Base-by-base conservation (phyloP, 2,888 invertebrate species). In the Bellardia bayeri region DNA sequence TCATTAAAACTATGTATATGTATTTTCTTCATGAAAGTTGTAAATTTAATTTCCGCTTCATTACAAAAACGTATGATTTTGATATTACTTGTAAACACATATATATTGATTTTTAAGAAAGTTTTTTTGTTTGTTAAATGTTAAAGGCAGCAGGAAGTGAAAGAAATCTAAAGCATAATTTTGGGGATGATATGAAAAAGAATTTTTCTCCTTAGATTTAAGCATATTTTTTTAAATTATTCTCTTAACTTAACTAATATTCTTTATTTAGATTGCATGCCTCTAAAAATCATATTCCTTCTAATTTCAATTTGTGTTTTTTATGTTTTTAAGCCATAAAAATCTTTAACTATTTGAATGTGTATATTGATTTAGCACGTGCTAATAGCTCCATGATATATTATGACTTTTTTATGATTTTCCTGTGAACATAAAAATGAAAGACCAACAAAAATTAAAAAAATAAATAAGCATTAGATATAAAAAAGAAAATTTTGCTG, bases 361-460 rank as follows among this genome's bases (percentile, higher is more conserved):
- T 42, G 54, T 71, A 71, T 84, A 78, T 84, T 85, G 68, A 58
- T 61, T 85, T 85, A n/a, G 33, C 37, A 68, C 68, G 51, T 63
- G 61, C 40, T 80, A 68, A 80, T 63, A 54, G 49, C 42, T 16
- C 45, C 45, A 56, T 56, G 45, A 58, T 42, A 49, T 30, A 33
- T 82, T 33, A 16, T 51, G 40, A 61, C 13, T 51, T 45, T 64
- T 81, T 56, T 81, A 68, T 5, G 58, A 68, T 33, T n/a, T 68
- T 51, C 5, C 30, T 54, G 8, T 11, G 16, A 37, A 8, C 49
- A 23, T 4, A 54, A 81, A 63, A 63, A 4, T 37, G 7, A 40
- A 63, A 63, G n/a, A 23, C 23, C 23, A 23, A 23, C 0, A 23
- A n/a, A 14, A 37, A 33, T n/a, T 11, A 16, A 23, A 56, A 58